Evolutionary conservation across 2,888 invertebrate species (phyloP), one percentile per base, ranked within the genome.

Genomic region (Slavum lentiscoides): DNA sequence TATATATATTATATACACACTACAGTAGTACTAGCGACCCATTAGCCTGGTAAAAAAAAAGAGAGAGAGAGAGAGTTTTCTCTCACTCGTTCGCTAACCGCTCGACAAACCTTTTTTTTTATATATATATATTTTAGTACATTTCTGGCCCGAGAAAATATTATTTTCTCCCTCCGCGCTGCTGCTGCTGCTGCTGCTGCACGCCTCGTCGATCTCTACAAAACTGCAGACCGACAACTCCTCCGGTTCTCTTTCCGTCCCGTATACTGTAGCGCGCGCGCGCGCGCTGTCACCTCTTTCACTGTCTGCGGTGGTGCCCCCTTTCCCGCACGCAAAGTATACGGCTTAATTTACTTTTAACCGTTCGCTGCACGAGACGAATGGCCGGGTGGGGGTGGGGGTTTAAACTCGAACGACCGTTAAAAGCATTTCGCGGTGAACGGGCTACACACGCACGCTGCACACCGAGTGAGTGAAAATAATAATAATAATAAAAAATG

Each of bases 351-450:
- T 80, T 80, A 64, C 62, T 80, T 70, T 80, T 72, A 70, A 70
- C 69, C 49, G 69, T 30, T 61, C 62, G 53, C 17, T n/a, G 64
- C 49, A n/a, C 17, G 21, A 30, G 30, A 30, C 30, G 30, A 30
- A 19, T n/a, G n/a, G n/a, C n/a, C 30, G 59, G 21, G n/a, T 23
- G 67, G n/a, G n/a, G n/a, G n/a, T n/a, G n/a, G n/a, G n/a, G 43
- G 43, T 61, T 74, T 68, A 68, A 76, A 76, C 76, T 49, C 58
- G 76, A 76, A 68, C 68, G 75, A 23, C 49, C 59, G 76, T 69
- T 76, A 77, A 77, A 77, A 77, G 77, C 77, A 77, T 77, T 77
- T 70, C 67, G 77, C 69, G 61, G 67, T 75, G 67, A 75, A 66
- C 17, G 21, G 21, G 17, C 19, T 1, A 30, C 30, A 30, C 30